Base-by-base conservation (phyloP, 2,888 invertebrate genomes). In the Operophtera brumata region DNA sequence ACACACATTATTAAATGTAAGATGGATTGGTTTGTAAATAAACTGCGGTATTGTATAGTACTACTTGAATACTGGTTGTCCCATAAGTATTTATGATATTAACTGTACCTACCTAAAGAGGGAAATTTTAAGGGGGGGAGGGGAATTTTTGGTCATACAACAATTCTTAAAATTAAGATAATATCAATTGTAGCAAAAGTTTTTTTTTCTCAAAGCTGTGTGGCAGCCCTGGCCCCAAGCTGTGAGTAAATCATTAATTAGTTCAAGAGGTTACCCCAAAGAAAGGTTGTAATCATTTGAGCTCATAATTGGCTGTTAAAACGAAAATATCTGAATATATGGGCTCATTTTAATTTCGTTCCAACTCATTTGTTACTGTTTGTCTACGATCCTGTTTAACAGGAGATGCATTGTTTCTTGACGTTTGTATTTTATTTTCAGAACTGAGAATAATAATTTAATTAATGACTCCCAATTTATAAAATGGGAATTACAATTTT, bases 221-320 rank as follows among this genome's bases (percentile, higher is more conserved):
- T 69, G 75, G 45, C 75, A 76, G 53, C 77, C 76, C 77, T 75
- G 73, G 70, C 67, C 75, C 70, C 80, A 79, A 69, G 71, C 80
- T 77, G 81, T 72, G 79, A 79, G 75, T 77, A 77, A 78, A 83
- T 84, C 88, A 89, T 89, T 88, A 89, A 89, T 88, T 88, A 89
- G 86, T 80, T 73, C 78, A 75, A 72, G 71, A 79, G 75, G 80
- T 83, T 77, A 80, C 82, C 80, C 76, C 71, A 74, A 79, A 78
- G 75, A 84, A 84, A 82, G 78, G 75, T 75, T 69, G 66, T 77
- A 80, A 83, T 80, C 76, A 80, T 82, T 80, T 77, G 73, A 71
- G 70, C 75, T 74, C 77, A 81, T 88, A 87, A 89, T 88, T 88
- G 86, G 87, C 82, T 86, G 82, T 83, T 83, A 84, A 76, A 86